These are phyloP conservation scores for Saccostrea cuccullata DNA, from an alignment of 1,140 invertebrate species.

Conservation along the genomic window DNA sequence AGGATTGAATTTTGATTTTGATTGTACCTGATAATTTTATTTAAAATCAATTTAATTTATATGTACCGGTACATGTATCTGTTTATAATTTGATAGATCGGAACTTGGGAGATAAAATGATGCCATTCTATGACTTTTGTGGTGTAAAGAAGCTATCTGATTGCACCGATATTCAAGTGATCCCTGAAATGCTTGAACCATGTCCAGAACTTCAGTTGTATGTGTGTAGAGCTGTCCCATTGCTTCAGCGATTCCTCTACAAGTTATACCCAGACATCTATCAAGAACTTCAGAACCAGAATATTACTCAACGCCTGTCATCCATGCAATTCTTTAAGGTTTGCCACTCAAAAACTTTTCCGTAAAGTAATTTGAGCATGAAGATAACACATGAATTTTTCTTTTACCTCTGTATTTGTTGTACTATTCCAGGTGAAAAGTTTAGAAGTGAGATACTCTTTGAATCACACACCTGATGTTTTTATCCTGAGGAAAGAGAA, in stretches of 20 bases:
- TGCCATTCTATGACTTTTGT: constrained; percentile 64
- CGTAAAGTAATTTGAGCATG: not conserved
- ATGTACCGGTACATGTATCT: no score
- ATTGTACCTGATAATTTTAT: no score
- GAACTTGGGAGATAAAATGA: constrained; percentile 45
- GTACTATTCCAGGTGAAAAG: not conserved
- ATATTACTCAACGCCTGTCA: constrained; percentile 59
- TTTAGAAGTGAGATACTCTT: constrained; percentile 57
- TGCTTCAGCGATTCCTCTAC: constrained; percentile 68
- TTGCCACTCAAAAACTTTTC: not conserved
- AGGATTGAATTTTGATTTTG: no score
- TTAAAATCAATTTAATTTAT: no score
- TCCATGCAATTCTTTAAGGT: constrained; percentile 69
- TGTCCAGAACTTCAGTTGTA: constrained; percentile 69
- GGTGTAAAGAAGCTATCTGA: constrained; percentile 65
- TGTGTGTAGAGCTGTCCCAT: constrained; percentile 64
- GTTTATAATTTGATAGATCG: not conserved
- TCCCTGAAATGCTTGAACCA: constrained; percentile 64
- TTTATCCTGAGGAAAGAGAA: constrained; percentile 64
- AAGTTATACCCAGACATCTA: constrained; percentile 63
- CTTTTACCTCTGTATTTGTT: not conserved
- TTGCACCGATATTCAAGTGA: constrained; percentile 54
- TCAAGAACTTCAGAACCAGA: constrained; percentile 49
- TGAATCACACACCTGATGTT: constrained; percentile 57
- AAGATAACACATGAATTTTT: no score